Conservation (phyloP, 1,140 invertebrate genomes). For the Drosophila persimilis region DNA sequence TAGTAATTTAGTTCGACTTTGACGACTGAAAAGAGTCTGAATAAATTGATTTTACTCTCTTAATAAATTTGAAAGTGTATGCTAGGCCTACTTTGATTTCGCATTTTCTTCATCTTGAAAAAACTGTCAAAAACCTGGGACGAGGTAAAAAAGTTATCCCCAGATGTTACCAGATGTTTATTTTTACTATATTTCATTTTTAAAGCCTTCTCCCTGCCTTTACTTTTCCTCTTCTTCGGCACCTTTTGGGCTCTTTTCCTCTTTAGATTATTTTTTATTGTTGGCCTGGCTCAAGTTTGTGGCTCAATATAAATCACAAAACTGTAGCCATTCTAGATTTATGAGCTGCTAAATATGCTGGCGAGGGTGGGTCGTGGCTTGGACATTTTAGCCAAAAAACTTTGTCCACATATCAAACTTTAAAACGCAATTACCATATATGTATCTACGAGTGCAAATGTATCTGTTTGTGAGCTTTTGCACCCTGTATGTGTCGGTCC, state of each 20-base stretch:
- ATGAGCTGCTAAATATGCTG: constrained; percentile 74
- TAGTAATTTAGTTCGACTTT: too few species aligned
- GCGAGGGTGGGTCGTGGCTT: constrained; percentile 14
- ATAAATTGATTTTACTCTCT: too few species aligned
- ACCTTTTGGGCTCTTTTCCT: constrained; percentile 5
- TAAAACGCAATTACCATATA: constrained; percentile 68
- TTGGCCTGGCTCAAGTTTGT: constrained; percentile 36
- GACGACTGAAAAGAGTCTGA: too few species aligned
- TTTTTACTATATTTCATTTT: not conserved
- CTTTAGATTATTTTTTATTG: constrained; percentile 14
- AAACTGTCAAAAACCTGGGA: too few species aligned
- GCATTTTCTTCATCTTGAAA: too few species aligned
- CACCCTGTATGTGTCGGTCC: constrained; percentile 22
- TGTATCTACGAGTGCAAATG: constrained; percentile 16
- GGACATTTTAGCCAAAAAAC: constrained; percentile 31
- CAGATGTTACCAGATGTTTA: not conserved
- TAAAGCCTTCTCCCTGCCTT: not conserved
- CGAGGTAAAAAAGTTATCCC: too few species aligned
- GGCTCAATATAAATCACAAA: constrained; percentile 66
- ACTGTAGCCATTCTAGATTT: constrained; percentile 71
- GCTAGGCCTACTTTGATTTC: too few species aligned
- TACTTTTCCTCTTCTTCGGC: not conserved
- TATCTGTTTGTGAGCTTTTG: constrained; percentile 7
- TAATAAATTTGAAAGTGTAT: too few species aligned
- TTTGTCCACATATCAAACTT: constrained; percentile 58